Evolutionary conservation across 1,140 invertebrate genomes (phyloP), one percentile per base, ranked within the genome.

Genomic region (Drosophila guanche): DNA sequence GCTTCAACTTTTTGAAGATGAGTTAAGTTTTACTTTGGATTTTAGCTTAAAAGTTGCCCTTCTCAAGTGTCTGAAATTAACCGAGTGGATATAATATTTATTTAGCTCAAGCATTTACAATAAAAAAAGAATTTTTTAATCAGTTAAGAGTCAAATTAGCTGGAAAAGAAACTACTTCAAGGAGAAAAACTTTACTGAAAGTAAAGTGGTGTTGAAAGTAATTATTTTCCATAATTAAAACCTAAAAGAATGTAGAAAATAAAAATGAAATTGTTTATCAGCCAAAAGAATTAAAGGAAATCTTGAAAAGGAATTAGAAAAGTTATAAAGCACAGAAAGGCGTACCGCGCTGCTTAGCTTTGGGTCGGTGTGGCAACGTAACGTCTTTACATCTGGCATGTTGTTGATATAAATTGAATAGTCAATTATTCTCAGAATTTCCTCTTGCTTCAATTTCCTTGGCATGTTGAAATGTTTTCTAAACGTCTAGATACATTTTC

Each of bases 21-120:
- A 68, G 58, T 68, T 67, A 23, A 53, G 48, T 67, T 22, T 46
- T 67, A 48, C 50, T 62, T 68, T 29, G n/a, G 57, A 60, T 50
- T 67, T 61, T 25, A 43, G 56, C 46, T 40, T 40, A 8, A 25
- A 60, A 59, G 48, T 60, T 60, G 3, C 33, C 33, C 33, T 29
- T 48, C 10, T 46, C 48, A 45, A 61, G 42, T 60, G 47, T 14
- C 33, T 45, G 42, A 27, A 60, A 42, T 60, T 60, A 33, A 45
- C 42, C 42, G 50, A 52, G 29, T 59, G 56, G 14, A 29, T 40
- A 40, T 37, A 37, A 20, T 27, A 45, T 52, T 66, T 52, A 52
- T 37, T n/a, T 33, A 10, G 47, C 25, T 33, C 48, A 52, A 60
- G 57, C 23, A 52, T 60, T 41, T 37, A 27, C n/a, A 60, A 60